Percentiles rank a stretch among this genome's conserved stretches.
These are phyloP conservation scores for Dascyllus trimaculatus DNA, from an alignment of 2,113 vertebrate species.

Conservation along the genomic window DNA sequence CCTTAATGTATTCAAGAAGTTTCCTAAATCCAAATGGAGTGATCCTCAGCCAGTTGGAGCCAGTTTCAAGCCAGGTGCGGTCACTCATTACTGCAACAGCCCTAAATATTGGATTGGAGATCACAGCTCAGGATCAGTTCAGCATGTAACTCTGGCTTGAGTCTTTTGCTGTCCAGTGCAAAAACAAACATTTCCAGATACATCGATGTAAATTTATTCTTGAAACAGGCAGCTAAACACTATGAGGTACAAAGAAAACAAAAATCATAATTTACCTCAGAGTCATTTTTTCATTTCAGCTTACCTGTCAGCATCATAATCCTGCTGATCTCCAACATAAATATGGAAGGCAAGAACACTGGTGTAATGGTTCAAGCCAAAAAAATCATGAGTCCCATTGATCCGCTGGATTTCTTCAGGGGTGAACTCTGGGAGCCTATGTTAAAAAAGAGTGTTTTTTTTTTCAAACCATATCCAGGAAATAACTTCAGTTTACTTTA, in stretches of 20 bases:
- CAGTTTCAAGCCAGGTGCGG: conserved; percentile 89
- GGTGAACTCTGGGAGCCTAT: conserved; percentile 94
- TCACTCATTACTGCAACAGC: conserved; percentile 88
- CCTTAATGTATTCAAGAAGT: conserved; percentile 92
- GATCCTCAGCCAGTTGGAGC: conserved; percentile 93
- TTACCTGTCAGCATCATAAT: conserved; percentile 94
- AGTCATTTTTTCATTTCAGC: neutral
- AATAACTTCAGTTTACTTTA: too few relatives aligned
- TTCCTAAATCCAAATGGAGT: conserved; percentile 92
- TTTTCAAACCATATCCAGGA: neutral
- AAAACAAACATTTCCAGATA: too few relatives aligned
- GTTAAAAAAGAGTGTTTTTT: neutral
- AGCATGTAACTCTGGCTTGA: neutral
- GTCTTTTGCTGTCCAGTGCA: neutral
- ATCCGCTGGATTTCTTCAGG: conserved; percentile 91
- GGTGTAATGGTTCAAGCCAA: conserved; percentile 97
- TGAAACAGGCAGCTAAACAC: too few relatives aligned
- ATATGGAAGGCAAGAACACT: conserved; percentile 89
- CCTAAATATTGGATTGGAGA: conserved; percentile 69
- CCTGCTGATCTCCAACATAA: conserved; percentile 81
- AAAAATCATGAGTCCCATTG: conserved; percentile 94
- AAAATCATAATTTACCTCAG: too few relatives aligned
- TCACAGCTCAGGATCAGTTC: too few relatives aligned
- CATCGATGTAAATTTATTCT: too few relatives aligned
- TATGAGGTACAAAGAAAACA: too few relatives aligned